These are phyloP conservation scores for Progne subis DNA, from an alignment of 2,113 vertebrate genomes.

Conservation along the genomic window DNA sequence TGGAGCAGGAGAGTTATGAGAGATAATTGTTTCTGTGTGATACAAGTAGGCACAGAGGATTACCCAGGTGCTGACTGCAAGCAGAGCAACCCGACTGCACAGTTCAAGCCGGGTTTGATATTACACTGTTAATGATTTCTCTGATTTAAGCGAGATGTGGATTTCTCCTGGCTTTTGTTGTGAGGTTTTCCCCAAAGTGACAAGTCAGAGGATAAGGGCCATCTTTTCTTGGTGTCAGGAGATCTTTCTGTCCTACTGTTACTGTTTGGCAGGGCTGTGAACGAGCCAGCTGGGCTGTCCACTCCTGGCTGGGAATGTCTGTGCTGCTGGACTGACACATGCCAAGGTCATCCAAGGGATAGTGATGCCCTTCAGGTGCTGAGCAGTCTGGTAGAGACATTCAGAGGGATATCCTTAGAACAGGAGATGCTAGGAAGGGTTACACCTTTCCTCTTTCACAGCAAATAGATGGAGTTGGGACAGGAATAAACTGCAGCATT, in stretches of 20 bases:
- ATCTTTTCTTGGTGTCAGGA: not conserved
- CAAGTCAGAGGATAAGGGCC: not conserved
- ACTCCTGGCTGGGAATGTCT: not conserved
- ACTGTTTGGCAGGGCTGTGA: not conserved
- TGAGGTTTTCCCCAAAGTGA: not conserved
- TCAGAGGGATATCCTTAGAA: not conserved
- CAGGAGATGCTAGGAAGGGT: not conserved
- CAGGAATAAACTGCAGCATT: not conserved
- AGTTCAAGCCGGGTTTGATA: not conserved
- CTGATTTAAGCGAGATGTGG: not conserved
- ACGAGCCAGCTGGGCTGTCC: not conserved
- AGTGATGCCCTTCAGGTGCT: not conserved
- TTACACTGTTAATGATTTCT: not conserved
- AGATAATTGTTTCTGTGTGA: not conserved
- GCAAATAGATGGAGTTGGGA: not conserved
- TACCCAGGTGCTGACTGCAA: not conserved
- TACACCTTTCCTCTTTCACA: not conserved
- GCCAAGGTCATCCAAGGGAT: not conserved
- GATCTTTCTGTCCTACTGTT: not conserved
- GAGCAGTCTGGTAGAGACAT: not conserved
- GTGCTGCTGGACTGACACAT: not conserved
- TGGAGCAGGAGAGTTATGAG: not conserved
- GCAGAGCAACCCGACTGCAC: not conserved
- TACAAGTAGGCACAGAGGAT: not conserved
- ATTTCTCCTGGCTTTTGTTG: not conserved